These are phyloP conservation scores for Pterocles burchelli DNA, from an alignment of 2,113 vertebrate genomes.

Conservation along the genomic window DNA sequence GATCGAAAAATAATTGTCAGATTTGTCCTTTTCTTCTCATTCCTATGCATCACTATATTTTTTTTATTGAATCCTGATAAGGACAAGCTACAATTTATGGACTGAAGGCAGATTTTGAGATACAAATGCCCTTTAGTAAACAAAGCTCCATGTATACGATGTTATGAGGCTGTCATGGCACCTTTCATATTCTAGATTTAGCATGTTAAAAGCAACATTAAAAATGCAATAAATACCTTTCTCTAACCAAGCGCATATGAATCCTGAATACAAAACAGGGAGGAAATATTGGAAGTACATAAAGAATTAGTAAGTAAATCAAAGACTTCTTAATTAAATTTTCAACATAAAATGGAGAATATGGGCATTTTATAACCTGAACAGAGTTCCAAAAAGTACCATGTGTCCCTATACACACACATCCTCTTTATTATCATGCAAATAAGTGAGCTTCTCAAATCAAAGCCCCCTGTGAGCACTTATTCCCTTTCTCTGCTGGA, in stretches of 20 bases:
- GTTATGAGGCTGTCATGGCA: background rate
- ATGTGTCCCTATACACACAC: background rate
- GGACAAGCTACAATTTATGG: background rate
- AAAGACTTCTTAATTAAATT: background rate
- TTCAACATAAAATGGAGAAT: background rate
- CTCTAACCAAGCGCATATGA: background rate
- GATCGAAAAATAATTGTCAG: background rate
- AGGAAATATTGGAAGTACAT: background rate
- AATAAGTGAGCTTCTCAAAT: background rate
- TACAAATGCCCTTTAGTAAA: background rate
- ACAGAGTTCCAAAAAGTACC: background rate
- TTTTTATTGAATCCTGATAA: background rate
- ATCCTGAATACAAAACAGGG: background rate
- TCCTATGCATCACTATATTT: background rate
- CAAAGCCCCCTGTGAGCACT: background rate
- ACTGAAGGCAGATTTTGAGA: background rate
- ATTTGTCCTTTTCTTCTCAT: background rate
- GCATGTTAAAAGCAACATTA: background rate
- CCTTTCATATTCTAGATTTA: background rate
- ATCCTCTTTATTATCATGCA: background rate
- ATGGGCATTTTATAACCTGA: background rate
- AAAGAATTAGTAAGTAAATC: background rate
- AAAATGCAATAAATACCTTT: background rate
- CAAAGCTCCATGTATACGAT: background rate
- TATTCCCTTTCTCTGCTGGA: background rate